phyloP scores from a whole-genome alignment of 2,797 vertebrate species.

The Chromobotia macracanthus region DNA sequence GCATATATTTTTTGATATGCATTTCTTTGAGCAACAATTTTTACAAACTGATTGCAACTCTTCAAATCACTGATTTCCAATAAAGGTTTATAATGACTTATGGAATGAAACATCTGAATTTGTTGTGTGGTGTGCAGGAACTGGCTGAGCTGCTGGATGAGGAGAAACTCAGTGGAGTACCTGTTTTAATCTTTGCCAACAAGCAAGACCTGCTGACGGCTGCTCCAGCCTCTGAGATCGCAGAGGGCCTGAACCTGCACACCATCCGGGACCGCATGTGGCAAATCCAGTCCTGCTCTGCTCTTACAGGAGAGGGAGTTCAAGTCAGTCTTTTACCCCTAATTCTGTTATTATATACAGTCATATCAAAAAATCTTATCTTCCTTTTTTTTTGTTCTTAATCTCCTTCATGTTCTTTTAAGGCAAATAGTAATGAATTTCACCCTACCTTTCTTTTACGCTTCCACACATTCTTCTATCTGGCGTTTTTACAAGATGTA shows the following conservation, averaged over 20 bases:
- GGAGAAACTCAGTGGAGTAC: constrained; percentile 93
- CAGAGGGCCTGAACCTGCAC: constrained; percentile 95
- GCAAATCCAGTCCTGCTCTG: constrained; percentile 99
- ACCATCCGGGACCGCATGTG: constrained; percentile 96
- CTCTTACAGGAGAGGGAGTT: constrained; percentile 93
- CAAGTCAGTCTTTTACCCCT: constrained; percentile 78
- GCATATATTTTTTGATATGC: neutral
- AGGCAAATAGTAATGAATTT: neutral
- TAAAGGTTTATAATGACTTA: neutral
- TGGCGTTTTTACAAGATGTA: neutral
- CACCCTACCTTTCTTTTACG: no score
- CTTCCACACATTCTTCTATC: neutral
- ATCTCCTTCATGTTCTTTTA: neutral
- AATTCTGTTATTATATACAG: no score
- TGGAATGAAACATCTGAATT: neutral
- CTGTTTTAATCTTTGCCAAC: constrained; percentile 96
- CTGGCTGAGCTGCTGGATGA: constrained; percentile 94
- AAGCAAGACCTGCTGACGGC: constrained; percentile 97
- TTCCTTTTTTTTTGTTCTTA: no score
- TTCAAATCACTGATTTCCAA: neutral
- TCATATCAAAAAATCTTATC: no score
- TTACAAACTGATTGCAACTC: neutral
- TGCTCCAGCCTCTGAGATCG: constrained; percentile 96
- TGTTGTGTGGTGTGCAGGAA: constrained; percentile 76
- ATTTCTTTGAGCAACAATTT: neutral